A percentile compares a stretch with the other conserved stretches of the same genome.
Conservation (phyloP, 1,140 invertebrate genomes). For the Melitaea cinxia region DNA sequence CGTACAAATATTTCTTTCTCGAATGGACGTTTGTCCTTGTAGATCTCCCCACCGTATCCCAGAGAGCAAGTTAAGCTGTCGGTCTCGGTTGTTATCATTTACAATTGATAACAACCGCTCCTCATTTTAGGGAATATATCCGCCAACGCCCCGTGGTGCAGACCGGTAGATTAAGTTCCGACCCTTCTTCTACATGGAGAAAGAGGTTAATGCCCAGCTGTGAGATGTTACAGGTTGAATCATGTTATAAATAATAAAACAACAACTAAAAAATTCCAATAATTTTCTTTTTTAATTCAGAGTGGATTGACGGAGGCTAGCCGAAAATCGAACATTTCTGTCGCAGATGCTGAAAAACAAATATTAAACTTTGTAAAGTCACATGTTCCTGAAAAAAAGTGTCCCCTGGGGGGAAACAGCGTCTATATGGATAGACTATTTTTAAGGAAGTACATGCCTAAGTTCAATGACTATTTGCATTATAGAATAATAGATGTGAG, state of each 20-base stretch:
- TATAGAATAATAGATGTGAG: slow-evolving; percentile 97
- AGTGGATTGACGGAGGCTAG: slow-evolving; percentile 89
- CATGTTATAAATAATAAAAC: neutral
- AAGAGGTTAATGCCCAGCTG: no score
- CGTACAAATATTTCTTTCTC: no score
- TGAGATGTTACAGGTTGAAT: no score
- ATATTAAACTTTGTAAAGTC: slow-evolving; percentile 88
- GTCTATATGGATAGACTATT: slow-evolving; percentile 93
- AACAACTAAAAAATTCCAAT: neutral
- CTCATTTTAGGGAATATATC: no score
- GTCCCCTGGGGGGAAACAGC: slow-evolving; percentile 94
- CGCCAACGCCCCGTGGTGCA: no score
- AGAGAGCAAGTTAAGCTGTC: no score
- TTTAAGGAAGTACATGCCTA: slow-evolving; percentile 89
- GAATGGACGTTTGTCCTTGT: no score
- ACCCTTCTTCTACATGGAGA: no score
- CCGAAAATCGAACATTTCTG: slow-evolving; percentile 85
- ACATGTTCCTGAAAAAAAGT: slow-evolving; percentile 85
- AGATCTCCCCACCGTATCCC: no score
- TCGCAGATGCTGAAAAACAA: slow-evolving; percentile 86
- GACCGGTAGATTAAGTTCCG: no score
- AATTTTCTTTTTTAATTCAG: slow-evolving; percentile 75
- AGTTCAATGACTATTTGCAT: slow-evolving; percentile 90
- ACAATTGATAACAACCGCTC: no score
- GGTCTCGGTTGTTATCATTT: no score